Evolutionary conservation across 2,888 invertebrate genomes (phyloP).

Genomic region (Diadegma fenestrale): DNA sequence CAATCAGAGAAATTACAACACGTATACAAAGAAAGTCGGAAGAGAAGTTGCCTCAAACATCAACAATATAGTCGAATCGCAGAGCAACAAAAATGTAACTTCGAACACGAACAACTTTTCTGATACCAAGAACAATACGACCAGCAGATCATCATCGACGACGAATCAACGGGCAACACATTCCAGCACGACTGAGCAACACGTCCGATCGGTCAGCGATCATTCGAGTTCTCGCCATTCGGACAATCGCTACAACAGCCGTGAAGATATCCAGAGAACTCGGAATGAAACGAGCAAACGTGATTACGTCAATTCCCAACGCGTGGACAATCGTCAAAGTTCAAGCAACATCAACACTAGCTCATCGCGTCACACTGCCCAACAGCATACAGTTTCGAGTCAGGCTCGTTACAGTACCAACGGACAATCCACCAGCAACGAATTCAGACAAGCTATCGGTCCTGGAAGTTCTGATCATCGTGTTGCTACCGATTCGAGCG

Average conservation of each 20-base stretch:
- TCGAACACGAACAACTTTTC: conserved; percentile 84
- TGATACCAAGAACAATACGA: conserved; percentile 86
- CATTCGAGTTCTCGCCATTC: conserved; percentile 68
- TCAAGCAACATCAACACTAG: conserved; percentile 52
- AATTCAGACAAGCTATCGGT: conserved; percentile 86
- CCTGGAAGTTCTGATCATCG: conserved; percentile 66
- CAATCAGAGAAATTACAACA: conserved; percentile 87
- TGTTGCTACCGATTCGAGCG: conserved; percentile 69
- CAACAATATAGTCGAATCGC: conserved; percentile 69
- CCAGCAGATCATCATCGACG: conserved; percentile 86
- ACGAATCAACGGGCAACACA: conserved; percentile 71
- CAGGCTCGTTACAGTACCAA: conserved; percentile 82
- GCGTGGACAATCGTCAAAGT: conserved; percentile 73
- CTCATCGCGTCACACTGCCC: conserved; percentile 79
- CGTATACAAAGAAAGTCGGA: conserved; percentile 83
- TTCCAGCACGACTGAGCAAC: conserved; percentile 62
- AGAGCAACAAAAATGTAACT: conserved; percentile 65
- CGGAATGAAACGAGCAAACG: conserved; percentile 70
- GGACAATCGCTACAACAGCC: conserved; percentile 69
- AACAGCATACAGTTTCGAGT: conserved; percentile 84
- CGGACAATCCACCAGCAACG: conserved; percentile 86
- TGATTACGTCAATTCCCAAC: conserved; percentile 79
- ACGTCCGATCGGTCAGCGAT: conserved; percentile 62
- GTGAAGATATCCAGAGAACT: conserved; percentile 62
- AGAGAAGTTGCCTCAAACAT: conserved; percentile 78